Evolutionary conservation across 2,888 invertebrate genomes (phyloP), one percentile per base, ranked within the genome.

Genomic region (Orthosia gothica): DNA sequence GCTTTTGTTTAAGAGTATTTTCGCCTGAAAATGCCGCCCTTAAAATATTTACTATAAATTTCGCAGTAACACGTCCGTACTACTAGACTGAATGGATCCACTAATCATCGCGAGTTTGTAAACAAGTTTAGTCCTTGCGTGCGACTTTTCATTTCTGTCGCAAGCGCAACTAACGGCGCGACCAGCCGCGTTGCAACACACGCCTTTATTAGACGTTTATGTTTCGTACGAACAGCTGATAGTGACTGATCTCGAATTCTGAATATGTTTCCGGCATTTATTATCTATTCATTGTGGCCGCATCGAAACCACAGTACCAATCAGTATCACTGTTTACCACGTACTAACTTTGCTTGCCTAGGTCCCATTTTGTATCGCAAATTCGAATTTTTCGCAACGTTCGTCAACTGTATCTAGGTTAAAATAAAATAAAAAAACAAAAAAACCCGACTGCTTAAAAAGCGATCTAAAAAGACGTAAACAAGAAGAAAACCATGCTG

Each of bases 91-190:
- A 70, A 70, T 67, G 47, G 71, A 74, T 70, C 59, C 52, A 87
- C 76, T 80, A 74, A 74, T 65, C 67, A 74, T 65, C 67, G 81
- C 23, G 52, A 76, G 81, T 87, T 85, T 69, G 87, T 86, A 86
- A 87, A 86, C 87, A 86, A 83, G 77, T 73, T 65, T 61, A 71
- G 87, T 87, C 87, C 86, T 83, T 87, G 86, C 71, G 65, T 63
- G 74, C 65, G 81, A 76, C 84, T 76, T 81, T 81, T 84, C 84
- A 81, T 76, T 80, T 73, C 69, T 86, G 87, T 87, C 82, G 75
- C 61, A 83, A 76, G 61, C 79, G 72, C 57, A 85, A 74, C 72
- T 68, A 26, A n/a, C 62, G 49, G 20, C 63, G 70, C 84, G 81
- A 59, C 84, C 59, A 69, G 26, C 47, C 66, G 71, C 81, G 63